Conservation (phyloP, 1,140 invertebrate species). For the Xylocopa sonorina region DNA sequence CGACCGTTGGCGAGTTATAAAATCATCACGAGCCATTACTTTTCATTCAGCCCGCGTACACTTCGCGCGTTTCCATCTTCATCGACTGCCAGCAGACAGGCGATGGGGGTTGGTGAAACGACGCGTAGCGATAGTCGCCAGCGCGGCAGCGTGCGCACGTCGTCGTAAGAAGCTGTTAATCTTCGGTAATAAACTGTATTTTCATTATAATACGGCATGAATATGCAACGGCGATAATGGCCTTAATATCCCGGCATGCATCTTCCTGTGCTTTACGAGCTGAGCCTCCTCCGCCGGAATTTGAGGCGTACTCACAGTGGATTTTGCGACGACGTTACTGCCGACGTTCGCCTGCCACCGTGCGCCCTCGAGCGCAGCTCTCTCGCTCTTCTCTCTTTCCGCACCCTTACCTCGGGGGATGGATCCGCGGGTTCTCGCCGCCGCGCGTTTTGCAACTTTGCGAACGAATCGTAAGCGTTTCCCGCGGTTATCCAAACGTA, state of each 20-base stretch:
- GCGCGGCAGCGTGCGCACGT: slow-evolving; percentile 74
- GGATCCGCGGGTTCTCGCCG: slow-evolving; percentile 34
- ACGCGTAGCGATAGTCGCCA: slow-evolving; percentile 56
- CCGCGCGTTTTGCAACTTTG: slow-evolving; percentile 13
- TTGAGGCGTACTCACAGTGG: slow-evolving; percentile 80
- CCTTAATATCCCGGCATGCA: slow-evolving; percentile 82
- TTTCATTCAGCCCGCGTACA: no score
- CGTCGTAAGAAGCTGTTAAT: slow-evolving; percentile 83
- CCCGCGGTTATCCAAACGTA: slow-evolving; percentile 40
- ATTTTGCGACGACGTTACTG: slow-evolving; percentile 74
- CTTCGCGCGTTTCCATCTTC: slow-evolving; percentile 14
- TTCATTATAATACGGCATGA: slow-evolving; percentile 83
- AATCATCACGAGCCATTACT: no score
- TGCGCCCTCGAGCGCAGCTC: slow-evolving; percentile 43
- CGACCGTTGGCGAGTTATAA: no score
- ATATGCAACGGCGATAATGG: slow-evolving; percentile 83
- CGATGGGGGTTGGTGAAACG: slow-evolving; percentile 47
- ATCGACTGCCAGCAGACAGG: slow-evolving; percentile 36
- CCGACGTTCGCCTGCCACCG: slow-evolving; percentile 24
- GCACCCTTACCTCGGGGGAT: slow-evolving; percentile 8
- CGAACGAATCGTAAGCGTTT: slow-evolving; percentile 52
- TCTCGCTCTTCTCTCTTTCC: not conserved
- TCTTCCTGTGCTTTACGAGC: slow-evolving; percentile 82
- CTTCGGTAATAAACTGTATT: slow-evolving; percentile 83
- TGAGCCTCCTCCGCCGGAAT: slow-evolving; percentile 81